These are phyloP conservation scores for Lagodon rhomboides DNA, from an alignment of 2,797 vertebrate genomes.

Conservation along the genomic window DNA sequence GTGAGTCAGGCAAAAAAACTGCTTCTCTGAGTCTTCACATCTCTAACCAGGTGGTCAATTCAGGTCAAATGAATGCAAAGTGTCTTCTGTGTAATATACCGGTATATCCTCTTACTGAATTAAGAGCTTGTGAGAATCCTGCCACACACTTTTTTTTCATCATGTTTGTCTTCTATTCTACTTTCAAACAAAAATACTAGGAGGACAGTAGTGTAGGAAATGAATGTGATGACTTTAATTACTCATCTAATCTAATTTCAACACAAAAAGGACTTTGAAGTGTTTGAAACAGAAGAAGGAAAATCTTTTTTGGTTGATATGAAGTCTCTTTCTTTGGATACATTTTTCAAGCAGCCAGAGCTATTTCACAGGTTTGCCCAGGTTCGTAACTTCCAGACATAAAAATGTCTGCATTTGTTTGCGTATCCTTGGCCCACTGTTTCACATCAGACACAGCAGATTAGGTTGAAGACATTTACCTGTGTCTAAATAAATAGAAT, in stretches of 20 bases:
- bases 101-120: too few relatives aligned
- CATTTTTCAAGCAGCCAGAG: slow-evolving; percentile 2
- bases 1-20: slow-evolving; percentile 8
- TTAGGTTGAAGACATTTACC: slow-evolving; percentile 6
- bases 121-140: slow-evolving; percentile 7
- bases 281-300: slow-evolving; percentile 33
- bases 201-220: neutral
- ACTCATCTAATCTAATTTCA: slow-evolving; percentile 37
- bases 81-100: neutral
- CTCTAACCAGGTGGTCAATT: slow-evolving; percentile 29
- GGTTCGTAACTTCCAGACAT: neutral
- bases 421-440: neutral
- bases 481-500: slow-evolving; percentile 12
- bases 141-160: slow-evolving; percentile 12
- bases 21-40: slow-evolving; percentile 5
- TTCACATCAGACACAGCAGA: slow-evolving; percentile 13
- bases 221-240: slow-evolving; percentile 37
- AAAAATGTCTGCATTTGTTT: neutral
- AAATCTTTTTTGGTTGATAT: slow-evolving; percentile 7
- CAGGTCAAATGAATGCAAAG: slow-evolving; percentile 6
- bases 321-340: slow-evolving; percentile 9
- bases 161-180: slow-evolving; percentile 41
- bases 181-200: slow-evolving; percentile 5
- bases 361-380: neutral
- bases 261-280: slow-evolving; percentile 20